phyloP scores from a whole-genome alignment of 2,113 vertebrate genomes.

The Microtus pennsylvanicus region DNA sequence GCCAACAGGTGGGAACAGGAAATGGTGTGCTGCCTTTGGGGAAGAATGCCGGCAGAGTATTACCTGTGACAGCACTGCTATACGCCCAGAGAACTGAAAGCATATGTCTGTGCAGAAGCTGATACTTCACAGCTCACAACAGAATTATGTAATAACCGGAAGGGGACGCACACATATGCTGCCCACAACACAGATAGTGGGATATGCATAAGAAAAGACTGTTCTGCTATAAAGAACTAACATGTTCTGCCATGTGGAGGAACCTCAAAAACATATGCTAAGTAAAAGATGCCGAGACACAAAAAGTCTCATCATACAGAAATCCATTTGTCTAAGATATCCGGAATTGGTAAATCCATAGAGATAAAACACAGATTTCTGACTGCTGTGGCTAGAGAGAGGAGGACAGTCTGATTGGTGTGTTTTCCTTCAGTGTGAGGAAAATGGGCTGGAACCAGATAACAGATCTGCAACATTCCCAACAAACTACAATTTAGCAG shows the following conservation, averaged over 20 bases:
- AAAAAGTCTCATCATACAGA: not conserved
- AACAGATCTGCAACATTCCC: not conserved
- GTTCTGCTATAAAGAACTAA: not conserved
- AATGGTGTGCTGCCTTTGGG: too few species aligned
- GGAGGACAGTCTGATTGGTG: not conserved
- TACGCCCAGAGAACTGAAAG: not conserved
- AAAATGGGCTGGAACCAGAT: not conserved
- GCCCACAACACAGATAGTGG: not conserved
- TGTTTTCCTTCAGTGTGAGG: not conserved
- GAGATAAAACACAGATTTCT: not conserved
- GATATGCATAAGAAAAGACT: not conserved
- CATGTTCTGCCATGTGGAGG: not conserved
- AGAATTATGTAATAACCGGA: not conserved
- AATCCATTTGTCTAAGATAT: not conserved
- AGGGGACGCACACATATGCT: not conserved
- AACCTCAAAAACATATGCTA: not conserved
- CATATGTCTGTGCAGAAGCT: not conserved
- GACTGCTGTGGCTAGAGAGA: not conserved
- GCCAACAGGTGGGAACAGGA: not conserved
- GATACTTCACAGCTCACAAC: not conserved
- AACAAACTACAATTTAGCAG: not conserved
- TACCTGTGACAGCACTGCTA: not conserved
- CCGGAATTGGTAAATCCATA: not conserved
- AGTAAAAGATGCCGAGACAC: not conserved
- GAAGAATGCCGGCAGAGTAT: not conserved